These are phyloP conservation scores for Phengaris alcon DNA, from an alignment of 2,888 invertebrate species.

Conservation along the genomic window DNA sequence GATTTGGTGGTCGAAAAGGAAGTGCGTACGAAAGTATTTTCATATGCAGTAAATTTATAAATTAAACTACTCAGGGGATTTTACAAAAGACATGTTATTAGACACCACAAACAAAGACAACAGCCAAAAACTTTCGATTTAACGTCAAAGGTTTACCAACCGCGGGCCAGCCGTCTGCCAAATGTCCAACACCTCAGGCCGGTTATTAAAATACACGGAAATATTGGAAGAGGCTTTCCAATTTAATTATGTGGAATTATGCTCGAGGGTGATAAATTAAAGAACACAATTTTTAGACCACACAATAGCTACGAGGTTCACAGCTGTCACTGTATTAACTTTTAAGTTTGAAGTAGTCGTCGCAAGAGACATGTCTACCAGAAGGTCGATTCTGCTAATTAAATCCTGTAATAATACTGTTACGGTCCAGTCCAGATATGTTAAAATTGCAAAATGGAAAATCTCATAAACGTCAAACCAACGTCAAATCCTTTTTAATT, in stretches of 20 bases:
- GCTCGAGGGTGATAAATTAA: constrained; percentile 41
- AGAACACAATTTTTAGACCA: constrained; percentile 46
- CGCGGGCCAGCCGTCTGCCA: constrained; percentile 55
- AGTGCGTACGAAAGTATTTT: too few species aligned
- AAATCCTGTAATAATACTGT: too few species aligned
- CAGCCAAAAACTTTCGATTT: constrained; percentile 31
- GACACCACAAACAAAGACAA: constrained; percentile 2
- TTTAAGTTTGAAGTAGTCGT: constrained; percentile 3
- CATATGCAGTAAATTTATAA: not conserved
- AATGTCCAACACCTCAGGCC: constrained; percentile 61
- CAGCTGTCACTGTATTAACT: constrained; percentile 48
- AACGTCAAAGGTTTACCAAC: constrained; percentile 32
- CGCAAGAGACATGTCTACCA: not conserved
- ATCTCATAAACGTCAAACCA: too few species aligned
- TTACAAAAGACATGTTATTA: not conserved
- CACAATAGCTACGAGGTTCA: constrained; percentile 47
- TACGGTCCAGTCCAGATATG: too few species aligned
- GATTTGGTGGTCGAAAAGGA: too few species aligned
- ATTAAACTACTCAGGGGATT: not conserved
- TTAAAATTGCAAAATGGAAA: too few species aligned
- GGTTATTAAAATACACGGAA: constrained; percentile 43
- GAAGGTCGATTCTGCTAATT: not conserved
- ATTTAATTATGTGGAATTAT: constrained; percentile 47
- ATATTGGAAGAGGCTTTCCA: constrained; percentile 39
- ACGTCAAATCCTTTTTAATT: too few species aligned